Conservation (phyloP, 2,797 vertebrate species). For the Girardinus metallicus region DNA sequence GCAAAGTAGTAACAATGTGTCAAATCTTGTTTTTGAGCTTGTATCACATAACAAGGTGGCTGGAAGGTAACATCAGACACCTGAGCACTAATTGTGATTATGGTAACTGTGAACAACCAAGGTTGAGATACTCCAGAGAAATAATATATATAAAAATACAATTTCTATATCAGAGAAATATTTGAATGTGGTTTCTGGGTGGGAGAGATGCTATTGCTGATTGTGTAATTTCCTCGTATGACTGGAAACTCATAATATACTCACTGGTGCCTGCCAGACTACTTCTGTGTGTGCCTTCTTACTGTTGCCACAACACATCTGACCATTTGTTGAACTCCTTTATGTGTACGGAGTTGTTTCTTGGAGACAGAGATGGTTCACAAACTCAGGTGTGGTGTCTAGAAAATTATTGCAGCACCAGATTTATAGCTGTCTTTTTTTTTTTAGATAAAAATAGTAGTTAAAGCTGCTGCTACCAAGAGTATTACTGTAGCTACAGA, state of each 20-base stretch:
- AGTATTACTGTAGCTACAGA: not conserved
- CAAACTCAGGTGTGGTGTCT: not conserved
- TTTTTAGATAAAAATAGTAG: not conserved
- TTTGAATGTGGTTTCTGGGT: slow-evolving; percentile 58
- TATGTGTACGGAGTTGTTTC: not conserved
- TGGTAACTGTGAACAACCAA: slow-evolving; percentile 22
- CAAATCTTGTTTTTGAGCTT: slow-evolving; percentile 68
- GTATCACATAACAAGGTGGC: slow-evolving; percentile 50
- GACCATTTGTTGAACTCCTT: not conserved
- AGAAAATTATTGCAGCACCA: not conserved
- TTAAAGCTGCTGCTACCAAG: not conserved
- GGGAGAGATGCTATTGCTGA: slow-evolving; percentile 69
- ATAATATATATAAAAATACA: not conserved
- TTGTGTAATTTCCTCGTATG: slow-evolving; percentile 73
- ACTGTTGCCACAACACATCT: slow-evolving; percentile 25
- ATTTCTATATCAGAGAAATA: slow-evolving; percentile 52
- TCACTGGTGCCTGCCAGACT: slow-evolving; percentile 77
- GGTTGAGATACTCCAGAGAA: slow-evolving; percentile 13
- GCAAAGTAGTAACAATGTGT: slow-evolving; percentile 65
- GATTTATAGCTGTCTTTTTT: not conserved
- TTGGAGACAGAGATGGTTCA: not conserved
- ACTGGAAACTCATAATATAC: slow-evolving; percentile 78
- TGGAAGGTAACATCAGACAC: slow-evolving; percentile 17
- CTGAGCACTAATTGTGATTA: slow-evolving; percentile 32
- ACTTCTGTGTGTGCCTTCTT: slow-evolving; percentile 64